These are phyloP conservation scores for Agrochola lychnidis DNA, from an alignment of 2,888 invertebrate species.

Conservation along the genomic window DNA sequence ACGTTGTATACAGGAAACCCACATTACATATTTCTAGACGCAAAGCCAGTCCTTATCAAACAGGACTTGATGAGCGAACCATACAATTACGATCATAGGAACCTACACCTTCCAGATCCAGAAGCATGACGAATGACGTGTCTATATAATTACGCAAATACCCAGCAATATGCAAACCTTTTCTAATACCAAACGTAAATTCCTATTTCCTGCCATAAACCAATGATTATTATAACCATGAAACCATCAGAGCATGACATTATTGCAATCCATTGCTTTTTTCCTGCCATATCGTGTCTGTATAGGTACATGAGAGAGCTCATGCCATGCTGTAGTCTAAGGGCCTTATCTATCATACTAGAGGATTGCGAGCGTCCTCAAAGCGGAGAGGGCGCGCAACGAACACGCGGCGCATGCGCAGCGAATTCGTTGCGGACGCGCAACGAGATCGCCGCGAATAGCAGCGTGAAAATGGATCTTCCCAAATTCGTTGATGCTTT, in stretches of 20 bases:
- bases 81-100: constrained; percentile 12
- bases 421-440: no score
- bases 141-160: constrained; percentile 51
- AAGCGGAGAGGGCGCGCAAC: no score
- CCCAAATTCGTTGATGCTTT: no score
- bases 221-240: constrained; percentile 23
- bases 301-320: background rate
- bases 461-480: no score
- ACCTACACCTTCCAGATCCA: constrained; percentile 24
- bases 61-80: constrained; percentile 18
- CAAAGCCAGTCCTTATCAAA: constrained; percentile 8
- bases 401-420: no score
- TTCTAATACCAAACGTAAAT: constrained; percentile 45
- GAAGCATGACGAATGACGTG: constrained; percentile 43
- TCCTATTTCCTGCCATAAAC: constrained; percentile 31
- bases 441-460: no score
- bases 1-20: background rate
- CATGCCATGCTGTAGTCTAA: background rate
- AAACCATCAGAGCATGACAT: constrained; percentile 14
- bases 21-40: constrained; percentile 8
- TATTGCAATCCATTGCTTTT: background rate
- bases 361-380: no score
- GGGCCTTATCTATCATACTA: no score
- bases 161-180: constrained; percentile 49
- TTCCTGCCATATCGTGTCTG: background rate